Percentiles rank a stretch among this genome's conserved stretches.
Evolutionary conservation across 2,888 invertebrate genomes (phyloP).

Genomic region (Thumatha senex): DNA sequence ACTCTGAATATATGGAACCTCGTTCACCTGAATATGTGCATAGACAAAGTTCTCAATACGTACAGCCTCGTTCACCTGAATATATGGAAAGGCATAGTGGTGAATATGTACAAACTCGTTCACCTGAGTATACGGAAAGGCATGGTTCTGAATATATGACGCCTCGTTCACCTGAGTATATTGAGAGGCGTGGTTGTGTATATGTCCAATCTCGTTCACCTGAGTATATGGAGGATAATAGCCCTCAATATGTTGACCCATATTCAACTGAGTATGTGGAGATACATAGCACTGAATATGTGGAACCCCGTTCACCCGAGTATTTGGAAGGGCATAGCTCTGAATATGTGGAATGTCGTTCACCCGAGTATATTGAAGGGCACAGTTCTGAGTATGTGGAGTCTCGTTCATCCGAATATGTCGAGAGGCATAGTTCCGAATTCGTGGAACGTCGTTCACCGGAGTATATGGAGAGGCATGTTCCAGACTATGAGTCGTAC

Average conservation of each 20-base stretch:
- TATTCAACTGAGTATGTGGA: background rate
- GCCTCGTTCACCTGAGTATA: too few species aligned
- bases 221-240: too few species aligned
- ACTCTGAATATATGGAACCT: conserved; percentile 36
- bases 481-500: background rate
- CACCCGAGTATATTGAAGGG: background rate
- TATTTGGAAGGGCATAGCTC: too few species aligned
- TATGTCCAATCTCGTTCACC: too few species aligned
- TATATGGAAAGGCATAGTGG: conserved; percentile 40
- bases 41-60: conserved; percentile 3
- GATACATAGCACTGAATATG: conserved; percentile 1
- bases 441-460: conserved; percentile 39
- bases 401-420: background rate
- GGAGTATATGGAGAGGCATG: background rate
- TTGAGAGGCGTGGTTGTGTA: too few species aligned
- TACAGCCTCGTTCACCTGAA: conserved; percentile 40
- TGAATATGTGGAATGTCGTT: conserved; percentile 1
- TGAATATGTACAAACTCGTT: background rate
- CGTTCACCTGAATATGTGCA: background rate
- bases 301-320: background rate
- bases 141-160: background rate
- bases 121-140: background rate
- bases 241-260: background rate
- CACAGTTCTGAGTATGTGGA: background rate
- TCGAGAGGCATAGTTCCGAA: conserved; percentile 1